Evolutionary conservation across 2,113 vertebrate species (phyloP).

Genomic region (Megaleporinus macrocephalus): DNA sequence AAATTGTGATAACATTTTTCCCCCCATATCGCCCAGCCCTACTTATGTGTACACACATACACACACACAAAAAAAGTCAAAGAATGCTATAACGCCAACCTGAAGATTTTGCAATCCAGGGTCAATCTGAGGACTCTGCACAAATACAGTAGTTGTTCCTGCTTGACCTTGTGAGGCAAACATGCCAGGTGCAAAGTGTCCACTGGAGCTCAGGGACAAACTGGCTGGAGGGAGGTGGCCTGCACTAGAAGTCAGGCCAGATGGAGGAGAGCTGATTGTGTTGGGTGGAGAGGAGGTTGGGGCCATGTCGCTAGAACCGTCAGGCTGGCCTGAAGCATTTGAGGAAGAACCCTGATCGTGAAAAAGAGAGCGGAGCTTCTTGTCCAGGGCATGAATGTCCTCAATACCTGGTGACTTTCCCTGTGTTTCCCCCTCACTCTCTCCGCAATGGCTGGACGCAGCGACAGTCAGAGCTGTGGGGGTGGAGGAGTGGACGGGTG

Average conservation of each 20-base stretch:
- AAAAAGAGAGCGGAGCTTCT: conserved; percentile 93
- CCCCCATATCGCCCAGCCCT: too few species aligned
- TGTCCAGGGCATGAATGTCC: conserved; percentile 93
- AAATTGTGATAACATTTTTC: too few species aligned
- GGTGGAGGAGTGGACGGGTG: conserved; percentile 38
- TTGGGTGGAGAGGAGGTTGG: conserved; percentile 71
- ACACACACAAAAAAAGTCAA: too few species aligned
- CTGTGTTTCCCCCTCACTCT: conserved; percentile 82
- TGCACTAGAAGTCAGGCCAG: conserved; percentile 73
- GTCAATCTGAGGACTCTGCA: conserved; percentile 63
- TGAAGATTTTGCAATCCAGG: conserved; percentile 28
- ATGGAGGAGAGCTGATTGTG: conserved; percentile 80
- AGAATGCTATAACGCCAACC: conserved; percentile 1
- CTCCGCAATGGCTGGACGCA: conserved; percentile 77
- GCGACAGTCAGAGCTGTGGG: conserved; percentile 58
- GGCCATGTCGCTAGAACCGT: conserved; percentile 64
- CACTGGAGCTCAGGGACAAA: conserved; percentile 81
- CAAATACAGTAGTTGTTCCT: conserved; percentile 74
- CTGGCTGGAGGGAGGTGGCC: conserved; percentile 82
- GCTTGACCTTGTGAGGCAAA: conserved; percentile 81
- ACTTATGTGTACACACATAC: too few species aligned
- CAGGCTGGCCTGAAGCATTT: conserved; percentile 67
- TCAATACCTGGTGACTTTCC: conserved; percentile 89
- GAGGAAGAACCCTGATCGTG: conserved; percentile 84
- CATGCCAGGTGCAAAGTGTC: conserved; percentile 73